Evolutionary conservation across 2,113 vertebrate species (phyloP).

Genomic region (Pomatostomus ruficeps): DNA sequence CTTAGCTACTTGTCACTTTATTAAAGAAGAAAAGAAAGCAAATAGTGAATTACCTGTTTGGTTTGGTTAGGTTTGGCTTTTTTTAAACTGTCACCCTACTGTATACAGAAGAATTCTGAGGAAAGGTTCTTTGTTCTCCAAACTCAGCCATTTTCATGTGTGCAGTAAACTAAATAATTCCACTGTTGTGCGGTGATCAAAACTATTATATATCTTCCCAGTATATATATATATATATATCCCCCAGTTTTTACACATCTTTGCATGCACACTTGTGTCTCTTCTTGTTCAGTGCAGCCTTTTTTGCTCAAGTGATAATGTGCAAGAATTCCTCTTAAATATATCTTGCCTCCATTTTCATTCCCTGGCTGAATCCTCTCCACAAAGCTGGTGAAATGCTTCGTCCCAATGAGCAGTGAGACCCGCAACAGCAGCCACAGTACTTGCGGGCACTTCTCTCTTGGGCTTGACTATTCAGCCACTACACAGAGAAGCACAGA

Average conservation of each 20-base stretch:
- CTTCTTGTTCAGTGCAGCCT: background rate
- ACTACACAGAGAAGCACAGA: background rate
- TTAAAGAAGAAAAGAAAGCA: background rate
- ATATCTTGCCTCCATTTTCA: background rate
- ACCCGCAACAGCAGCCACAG: background rate
- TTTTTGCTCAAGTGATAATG: background rate
- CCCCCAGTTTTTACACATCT: background rate
- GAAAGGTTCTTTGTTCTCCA: background rate
- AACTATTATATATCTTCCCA: background rate
- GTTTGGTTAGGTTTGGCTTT: background rate
- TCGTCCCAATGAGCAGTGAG: background rate
- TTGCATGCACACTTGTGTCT: background rate
- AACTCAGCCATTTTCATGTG: background rate
- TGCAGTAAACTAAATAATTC: background rate
- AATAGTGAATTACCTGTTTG: background rate
- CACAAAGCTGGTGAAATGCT: background rate
- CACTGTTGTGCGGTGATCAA: background rate
- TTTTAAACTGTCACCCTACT: background rate
- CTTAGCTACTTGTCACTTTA: background rate
- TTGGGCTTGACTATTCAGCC: background rate
- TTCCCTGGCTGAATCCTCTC: background rate
- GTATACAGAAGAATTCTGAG: background rate
- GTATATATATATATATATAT: fast-evolving
- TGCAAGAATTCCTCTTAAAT: background rate
- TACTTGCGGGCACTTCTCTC: background rate